Evolutionary conservation across 2,113 vertebrate genomes (phyloP), one percentile per base, ranked within the genome.

Genomic region (Ptilorrhoa leucosticta): DNA sequence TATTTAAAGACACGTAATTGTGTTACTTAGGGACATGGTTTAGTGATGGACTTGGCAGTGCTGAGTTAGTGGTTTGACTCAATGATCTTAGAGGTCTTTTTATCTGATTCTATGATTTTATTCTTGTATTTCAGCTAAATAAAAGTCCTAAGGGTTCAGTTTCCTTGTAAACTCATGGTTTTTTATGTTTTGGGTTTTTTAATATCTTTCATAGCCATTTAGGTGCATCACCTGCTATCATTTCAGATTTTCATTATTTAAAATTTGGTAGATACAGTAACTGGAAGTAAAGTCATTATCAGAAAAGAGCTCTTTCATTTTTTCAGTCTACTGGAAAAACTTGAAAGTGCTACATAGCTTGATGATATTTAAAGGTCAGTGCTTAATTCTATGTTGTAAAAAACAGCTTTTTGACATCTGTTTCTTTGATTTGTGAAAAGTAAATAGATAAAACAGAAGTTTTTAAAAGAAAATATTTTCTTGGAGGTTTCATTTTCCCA

Each of bases 181-280:
- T 30, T 3, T 47, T 47, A 2, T 53, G 8, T 0, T 70, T 51
- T 35, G 2, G 5, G 1, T 15, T 26, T 58, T 47, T 50, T 6
- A 35, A 9, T 73, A 44, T 22, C 7, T 87, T 65, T 86, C 10
- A 33, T 45, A 80, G 33, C 5, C 10, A 16, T 89, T 91, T 88
- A 82, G 13, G 13, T 88, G 44, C 63, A 30, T 79, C 45, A 61
- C 19, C 16, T 63, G 16, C 39, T 88, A 35, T 39, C 30, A 58
- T 45, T 89, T 83, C 14, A 73, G 13, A 65, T 78, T 37, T 61
- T 76, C 15, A 17, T 83, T 24, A 57, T 57, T 72, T 83, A 72
- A 57, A 76, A 81, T 73, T 27, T 44, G 11, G 5, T 73, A n/a
- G n/a, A 28, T 73, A 31, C 0, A 51, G 15, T 70, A 30, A 64